Percentiles rank a stretch among this genome's conserved stretches.
phyloP scores from a whole-genome alignment of 2,888 invertebrate genomes.

The Anticlea derivata region DNA sequence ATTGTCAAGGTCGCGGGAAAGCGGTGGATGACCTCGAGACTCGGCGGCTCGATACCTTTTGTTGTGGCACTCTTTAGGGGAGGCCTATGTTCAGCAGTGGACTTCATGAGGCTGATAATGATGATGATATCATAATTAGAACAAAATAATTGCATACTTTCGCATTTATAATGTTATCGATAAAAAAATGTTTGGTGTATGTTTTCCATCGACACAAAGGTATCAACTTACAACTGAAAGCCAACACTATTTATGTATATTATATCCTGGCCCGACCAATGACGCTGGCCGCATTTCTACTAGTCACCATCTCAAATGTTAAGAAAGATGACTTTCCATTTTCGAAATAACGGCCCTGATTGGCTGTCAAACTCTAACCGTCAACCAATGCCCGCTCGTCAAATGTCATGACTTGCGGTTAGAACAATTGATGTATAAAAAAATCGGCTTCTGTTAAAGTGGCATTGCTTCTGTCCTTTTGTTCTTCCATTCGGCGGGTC shows the following conservation, averaged over 20 bases:
- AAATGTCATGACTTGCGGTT: slow-evolving; percentile 75
- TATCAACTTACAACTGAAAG: slow-evolving; percentile 17
- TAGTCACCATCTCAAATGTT: slow-evolving; percentile 75
- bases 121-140: too few relatives aligned
- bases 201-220: slow-evolving; percentile 1
- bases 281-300: slow-evolving; percentile 39
- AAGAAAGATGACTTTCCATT: slow-evolving; percentile 79
- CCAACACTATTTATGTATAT: slow-evolving; percentile 34
- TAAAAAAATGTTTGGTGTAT: too few relatives aligned
- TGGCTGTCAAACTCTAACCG: slow-evolving; percentile 78
- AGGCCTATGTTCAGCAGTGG: too few relatives aligned
- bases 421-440: slow-evolving; percentile 67
- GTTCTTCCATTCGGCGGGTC: slow-evolving; percentile 25
- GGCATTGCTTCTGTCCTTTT: slow-evolving; percentile 62
- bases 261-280: slow-evolving; percentile 47
- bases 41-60: too few relatives aligned
- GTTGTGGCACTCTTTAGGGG: too few relatives aligned
- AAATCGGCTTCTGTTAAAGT: slow-evolving; percentile 78
- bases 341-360: slow-evolving; percentile 70
- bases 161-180: too few relatives aligned
- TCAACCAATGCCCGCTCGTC: slow-evolving; percentile 79
- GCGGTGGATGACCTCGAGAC: too few relatives aligned
- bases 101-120: too few relatives aligned
- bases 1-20: too few relatives aligned
- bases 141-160: too few relatives aligned